A percentile compares a stretch with the other conserved stretches of the same genome.
Evolutionary conservation across 2,888 invertebrate species (phyloP).

Genomic region (Dicranocentrus wangi): DNA sequence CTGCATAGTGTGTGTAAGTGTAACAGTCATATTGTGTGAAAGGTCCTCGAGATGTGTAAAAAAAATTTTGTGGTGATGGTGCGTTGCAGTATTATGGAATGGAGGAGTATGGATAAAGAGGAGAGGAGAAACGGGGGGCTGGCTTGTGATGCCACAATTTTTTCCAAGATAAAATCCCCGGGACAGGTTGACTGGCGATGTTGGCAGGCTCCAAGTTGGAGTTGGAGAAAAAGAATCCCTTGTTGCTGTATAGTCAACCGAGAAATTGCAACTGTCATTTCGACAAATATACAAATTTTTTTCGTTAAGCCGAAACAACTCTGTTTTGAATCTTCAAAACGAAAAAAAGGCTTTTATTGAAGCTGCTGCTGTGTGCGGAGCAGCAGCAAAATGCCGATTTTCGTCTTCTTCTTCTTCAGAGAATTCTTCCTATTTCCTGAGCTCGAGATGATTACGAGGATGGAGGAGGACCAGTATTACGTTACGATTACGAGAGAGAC

Average conservation of each 20-base stretch:
- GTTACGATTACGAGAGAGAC: too few relatives aligned
- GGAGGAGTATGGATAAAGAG: too few relatives aligned
- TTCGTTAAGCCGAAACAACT: conserved; percentile 4
- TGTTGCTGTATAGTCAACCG: conserved; percentile 17
- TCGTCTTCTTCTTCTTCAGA: too few relatives aligned
- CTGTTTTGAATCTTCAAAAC: too few relatives aligned
- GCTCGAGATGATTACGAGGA: too few relatives aligned
- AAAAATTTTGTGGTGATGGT: background rate
- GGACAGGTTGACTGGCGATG: conserved; percentile 48
- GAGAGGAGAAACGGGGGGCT: too few relatives aligned
- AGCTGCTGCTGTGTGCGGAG: too few relatives aligned
- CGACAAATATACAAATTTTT: conserved; percentile 60
- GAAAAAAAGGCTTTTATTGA: too few relatives aligned
- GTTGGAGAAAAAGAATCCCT: background rate
- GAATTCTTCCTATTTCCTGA: too few relatives aligned
- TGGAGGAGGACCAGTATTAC: too few relatives aligned
- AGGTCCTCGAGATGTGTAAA: background rate
- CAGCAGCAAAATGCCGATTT: too few relatives aligned
- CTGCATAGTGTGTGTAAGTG: background rate
- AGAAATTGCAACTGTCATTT: conserved; percentile 56
- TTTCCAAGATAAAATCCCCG: conserved; percentile 40
- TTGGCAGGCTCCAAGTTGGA: conserved; percentile 27
- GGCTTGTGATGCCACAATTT: conserved; percentile 37
- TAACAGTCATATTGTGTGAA: background rate
- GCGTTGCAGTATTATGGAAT: background rate